Conservation (phyloP, 2,113 vertebrate species). For the Vulpes lagopus region DNA sequence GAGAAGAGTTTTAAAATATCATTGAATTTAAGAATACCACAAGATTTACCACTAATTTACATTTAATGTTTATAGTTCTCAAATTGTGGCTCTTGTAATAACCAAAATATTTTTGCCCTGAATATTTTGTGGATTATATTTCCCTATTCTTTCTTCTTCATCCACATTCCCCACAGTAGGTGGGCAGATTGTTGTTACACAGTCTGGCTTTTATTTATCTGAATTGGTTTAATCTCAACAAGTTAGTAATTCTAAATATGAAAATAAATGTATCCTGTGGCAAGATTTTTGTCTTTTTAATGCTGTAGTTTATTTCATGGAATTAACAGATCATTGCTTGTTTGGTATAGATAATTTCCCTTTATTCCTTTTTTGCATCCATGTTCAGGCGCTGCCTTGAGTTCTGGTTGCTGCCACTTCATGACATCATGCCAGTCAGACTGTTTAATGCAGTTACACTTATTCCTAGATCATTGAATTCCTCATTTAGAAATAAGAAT, state of each 20-base stretch:
- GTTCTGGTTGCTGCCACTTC: not conserved
- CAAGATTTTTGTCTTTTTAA: conserved; percentile 56
- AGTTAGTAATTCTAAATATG: conserved; percentile 71
- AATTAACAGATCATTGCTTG: conserved; percentile 60
- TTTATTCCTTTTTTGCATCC: not conserved
- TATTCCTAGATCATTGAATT: not conserved
- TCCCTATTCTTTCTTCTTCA: conserved; percentile 80
- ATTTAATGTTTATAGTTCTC: conserved; percentile 84
- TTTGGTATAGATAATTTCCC: not conserved
- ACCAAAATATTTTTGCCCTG: conserved; percentile 82
- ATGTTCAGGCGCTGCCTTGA: not conserved
- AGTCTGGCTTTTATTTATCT: conserved; percentile 80
- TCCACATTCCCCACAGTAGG: conserved; percentile 76
- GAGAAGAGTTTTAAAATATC: conserved; percentile 78
- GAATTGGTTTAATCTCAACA: conserved; percentile 71
- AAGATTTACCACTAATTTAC: conserved; percentile 83
- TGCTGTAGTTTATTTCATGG: conserved; percentile 26
- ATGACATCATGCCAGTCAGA: not conserved
- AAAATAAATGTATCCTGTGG: conserved; percentile 60
- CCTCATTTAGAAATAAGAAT: conserved; percentile 51
- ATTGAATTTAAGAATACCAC: conserved; percentile 76
- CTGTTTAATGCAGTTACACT: not conserved
- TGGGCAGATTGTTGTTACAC: conserved; percentile 76
- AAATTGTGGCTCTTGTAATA: conserved; percentile 79
- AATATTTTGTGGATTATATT: conserved; percentile 81